Base-by-base conservation (phyloP, 2,113 vertebrate genomes). In the Notarius lentiginosus region DNA sequence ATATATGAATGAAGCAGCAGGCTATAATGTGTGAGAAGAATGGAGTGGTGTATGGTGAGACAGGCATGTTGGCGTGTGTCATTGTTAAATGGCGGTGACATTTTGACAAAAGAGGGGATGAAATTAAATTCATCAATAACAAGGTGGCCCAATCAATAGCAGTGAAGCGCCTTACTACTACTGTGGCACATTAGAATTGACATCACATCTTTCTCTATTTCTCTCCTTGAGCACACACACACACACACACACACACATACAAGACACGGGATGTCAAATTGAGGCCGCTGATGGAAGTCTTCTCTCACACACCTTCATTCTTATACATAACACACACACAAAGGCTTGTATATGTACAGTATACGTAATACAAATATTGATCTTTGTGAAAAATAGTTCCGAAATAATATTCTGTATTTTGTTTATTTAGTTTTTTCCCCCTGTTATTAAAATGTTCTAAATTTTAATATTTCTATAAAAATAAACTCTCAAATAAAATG, bases 121-220 rank as follows among this genome's bases (percentile, higher is more conserved):
- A 92, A 94, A 95, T 95, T 95, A 94, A 94, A 95, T 94, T 94
- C 92, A 94, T 95, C 93, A 94, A 95, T 94, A 95, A 94, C 90
- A 93, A 90, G 91, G 90, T 92, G 90, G 84, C 77, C 65, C 90
- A 92, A 95, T 95, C 95, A 94, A 95, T 95, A 94, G 91, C 82
- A 82, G 90, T 90, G 72, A 85, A 60, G 68, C 86, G 7, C 66
- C 79, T 85, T 87, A 79, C 84, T 76, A 72, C 73, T 66, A 55
- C 76, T 70, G 82, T 58, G 58, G 58, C 61, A n/a, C 58, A 55
- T 83, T 87, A 91, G 85, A 93, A 92, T 84, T 89, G 90, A 89
- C 90, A 84, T 87, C 89, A 87, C 91, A 92, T 91, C 84, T 87
- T 88, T 86, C 82, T 85, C 72, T 76, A 72, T 49, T 53, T 55